Conservation (phyloP, 2,113 vertebrate species). For the Oxyura jamaicensis region DNA sequence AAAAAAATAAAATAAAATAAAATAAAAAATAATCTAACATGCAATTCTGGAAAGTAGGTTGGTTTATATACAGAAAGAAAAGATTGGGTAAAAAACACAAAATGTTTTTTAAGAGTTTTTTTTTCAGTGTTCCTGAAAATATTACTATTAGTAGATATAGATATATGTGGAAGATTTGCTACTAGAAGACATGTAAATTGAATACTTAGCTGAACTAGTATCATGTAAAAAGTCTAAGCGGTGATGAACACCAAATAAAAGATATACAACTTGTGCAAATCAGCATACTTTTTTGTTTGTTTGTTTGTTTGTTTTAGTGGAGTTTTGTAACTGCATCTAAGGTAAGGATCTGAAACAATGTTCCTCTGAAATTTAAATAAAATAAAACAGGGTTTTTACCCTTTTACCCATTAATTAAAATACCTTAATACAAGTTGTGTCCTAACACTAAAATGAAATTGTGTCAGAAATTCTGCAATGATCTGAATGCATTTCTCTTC, state of each 20-base stretch:
- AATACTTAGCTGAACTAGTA: not conserved
- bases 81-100: accelerated
- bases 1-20: not conserved
- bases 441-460: not conserved
- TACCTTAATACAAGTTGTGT: not conserved
- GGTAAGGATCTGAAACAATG: not conserved
- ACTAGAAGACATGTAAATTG: not conserved
- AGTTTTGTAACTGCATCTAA: not conserved
- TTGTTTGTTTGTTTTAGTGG: not conserved
- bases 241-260: not conserved
- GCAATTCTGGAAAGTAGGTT: not conserved
- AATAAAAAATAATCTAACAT: not conserved
- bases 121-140: not conserved
- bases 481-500: not conserved
- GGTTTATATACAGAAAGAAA: not conserved
- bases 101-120: not conserved
- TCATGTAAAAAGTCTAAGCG: not conserved
- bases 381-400: not conserved
- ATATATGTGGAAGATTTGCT: not conserved
- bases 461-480: not conserved
- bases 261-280: not conserved
- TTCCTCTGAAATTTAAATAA: not conserved
- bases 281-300: not conserved
- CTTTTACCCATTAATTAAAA: not conserved
- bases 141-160: not conserved